Conservation (phyloP, 2,113 vertebrate genomes). For the Onychostruthus taczanowskii region DNA sequence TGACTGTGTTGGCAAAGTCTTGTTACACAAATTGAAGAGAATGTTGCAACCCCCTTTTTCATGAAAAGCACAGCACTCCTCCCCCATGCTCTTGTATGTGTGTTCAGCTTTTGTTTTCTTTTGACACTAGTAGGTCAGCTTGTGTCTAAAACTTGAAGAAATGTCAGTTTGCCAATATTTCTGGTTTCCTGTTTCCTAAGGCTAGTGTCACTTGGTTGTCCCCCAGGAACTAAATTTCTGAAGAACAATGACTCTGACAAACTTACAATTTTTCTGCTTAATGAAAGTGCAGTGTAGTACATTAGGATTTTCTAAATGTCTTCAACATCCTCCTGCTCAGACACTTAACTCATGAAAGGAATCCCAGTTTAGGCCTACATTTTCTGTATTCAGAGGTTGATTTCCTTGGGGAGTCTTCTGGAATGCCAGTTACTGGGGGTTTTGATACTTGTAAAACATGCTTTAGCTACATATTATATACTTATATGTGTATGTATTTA, state of each 20-base stretch:
- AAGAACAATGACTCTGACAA: background rate
- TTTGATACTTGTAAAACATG: background rate
- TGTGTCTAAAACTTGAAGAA: slow-evolving; percentile 46
- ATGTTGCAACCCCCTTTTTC: background rate
- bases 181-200: slow-evolving; percentile 34
- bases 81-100: background rate
- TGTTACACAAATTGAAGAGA: slow-evolving; percentile 4
- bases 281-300: background rate
- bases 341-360: background rate
- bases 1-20: background rate
- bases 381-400: background rate
- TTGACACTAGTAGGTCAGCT: slow-evolving; percentile 57
- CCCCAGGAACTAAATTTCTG: slow-evolving; percentile 5
- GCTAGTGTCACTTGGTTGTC: background rate
- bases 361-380: background rate
- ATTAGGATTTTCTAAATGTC: background rate
- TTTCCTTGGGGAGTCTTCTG: background rate
- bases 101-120: slow-evolving; percentile 49
- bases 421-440: background rate
- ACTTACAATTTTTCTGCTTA: background rate
- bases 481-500: background rate
- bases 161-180: slow-evolving; percentile 28
- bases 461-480: background rate
- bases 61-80: background rate
- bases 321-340: background rate